Evolutionary conservation across 2,797 vertebrate species (phyloP), one percentile per base, ranked within the genome.

Genomic region (Peromyscus eremicus): DNA sequence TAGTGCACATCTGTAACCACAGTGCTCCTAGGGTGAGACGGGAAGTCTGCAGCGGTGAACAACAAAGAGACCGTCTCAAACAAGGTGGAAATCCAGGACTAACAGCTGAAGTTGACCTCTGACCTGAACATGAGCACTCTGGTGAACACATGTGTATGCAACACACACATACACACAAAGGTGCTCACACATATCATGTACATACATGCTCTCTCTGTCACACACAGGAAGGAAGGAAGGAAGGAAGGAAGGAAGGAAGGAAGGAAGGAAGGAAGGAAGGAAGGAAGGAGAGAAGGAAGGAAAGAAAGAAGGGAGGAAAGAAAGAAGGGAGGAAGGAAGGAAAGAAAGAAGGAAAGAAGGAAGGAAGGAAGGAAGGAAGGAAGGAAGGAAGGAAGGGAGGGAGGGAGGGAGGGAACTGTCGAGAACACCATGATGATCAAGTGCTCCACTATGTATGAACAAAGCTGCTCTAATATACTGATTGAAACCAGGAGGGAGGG

Each of bases 381-480:
- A n/a, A n/a, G n/a, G n/a, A n/a, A n/a, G n/a, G n/a, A n/a, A 66
- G 25, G 5, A 43, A 14, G 12, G 6, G 8, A 46, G 7, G 46
- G 46, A 46, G 7, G 46, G 46, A 10, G 34, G 11, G 12, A 81
- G 23, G 57, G 46, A 52, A 86, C 64, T 86, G 32, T 27, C 3
- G 62, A 73, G 62, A 93, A 77, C 13, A n/a, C 29, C 2, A 34
- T 0, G 7, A 77, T 43, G 70, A 71, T 64, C 73, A 75, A 91
- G 57, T 25, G 29, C 57, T 87, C 76, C 77, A 66, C 0, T 62
- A n/a, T 55, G 57, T 11, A 92, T 79, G 21, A 85, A 73, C 32
- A 52, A 94, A 93, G 80, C 34, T 89, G 37, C 70, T 62, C 71
- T 68, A 83, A 71, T 70, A 55, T 60, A 60, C 25, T 83, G 68